Conservation (phyloP, 2,797 vertebrate species). For the Zalophus californianus region DNA sequence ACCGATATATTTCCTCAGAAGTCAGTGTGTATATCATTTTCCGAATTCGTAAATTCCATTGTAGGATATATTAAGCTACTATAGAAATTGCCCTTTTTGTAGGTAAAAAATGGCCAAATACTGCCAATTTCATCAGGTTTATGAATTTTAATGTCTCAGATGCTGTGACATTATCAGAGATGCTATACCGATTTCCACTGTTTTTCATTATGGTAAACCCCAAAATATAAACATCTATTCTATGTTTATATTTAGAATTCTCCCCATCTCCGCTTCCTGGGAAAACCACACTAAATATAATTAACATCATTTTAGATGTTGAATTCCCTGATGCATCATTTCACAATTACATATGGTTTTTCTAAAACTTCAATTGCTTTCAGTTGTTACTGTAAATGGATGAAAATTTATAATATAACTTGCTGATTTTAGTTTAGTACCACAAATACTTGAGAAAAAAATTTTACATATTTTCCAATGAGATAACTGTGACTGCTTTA, state of each 20-base stretch:
- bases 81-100: constrained; percentile 4
- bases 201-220: not conserved
- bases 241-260: constrained; percentile 51
- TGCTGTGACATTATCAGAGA: constrained; percentile 28
- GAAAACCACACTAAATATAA: constrained; percentile 67
- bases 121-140: not conserved
- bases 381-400: constrained; percentile 52
- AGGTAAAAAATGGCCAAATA: not conserved
- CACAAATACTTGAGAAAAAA: not conserved
- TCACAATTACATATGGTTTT: constrained; percentile 71
- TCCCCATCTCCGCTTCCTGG: constrained; percentile 56
- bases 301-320: constrained; percentile 63
- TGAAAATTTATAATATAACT: constrained; percentile 51
- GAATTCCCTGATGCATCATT: constrained; percentile 51
- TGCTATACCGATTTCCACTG: not conserved
- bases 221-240: constrained; percentile 64
- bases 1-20: not conserved
- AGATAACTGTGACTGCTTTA: not conserved
- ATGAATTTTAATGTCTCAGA: not conserved
- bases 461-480: not conserved
- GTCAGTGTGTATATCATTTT: not conserved
- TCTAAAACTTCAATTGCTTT: constrained; percentile 71
- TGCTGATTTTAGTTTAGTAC: constrained; percentile 49
- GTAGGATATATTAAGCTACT: not conserved
- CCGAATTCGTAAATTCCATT: not conserved